Evolutionary conservation across 2,888 invertebrate genomes (phyloP), one percentile per base, ranked within the genome.

Genomic region (Drosophila kuntzei): DNA sequence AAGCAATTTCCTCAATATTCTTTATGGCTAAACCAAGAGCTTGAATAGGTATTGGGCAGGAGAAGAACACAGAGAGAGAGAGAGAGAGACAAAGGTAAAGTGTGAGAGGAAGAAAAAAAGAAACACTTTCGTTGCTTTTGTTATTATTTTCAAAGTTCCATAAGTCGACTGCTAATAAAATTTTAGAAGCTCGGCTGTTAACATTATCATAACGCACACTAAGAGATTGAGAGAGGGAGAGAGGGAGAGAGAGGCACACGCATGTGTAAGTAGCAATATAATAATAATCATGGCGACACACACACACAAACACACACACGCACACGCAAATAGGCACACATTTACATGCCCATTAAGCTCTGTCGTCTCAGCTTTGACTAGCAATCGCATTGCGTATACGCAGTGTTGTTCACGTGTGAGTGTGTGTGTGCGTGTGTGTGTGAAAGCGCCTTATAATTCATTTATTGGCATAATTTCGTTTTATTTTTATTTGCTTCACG

Each of bases 381-480:
- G 71, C 74, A 62, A 68, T 68, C 71, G 61, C 71, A 65, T 84
- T 76, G 71, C 72, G 78, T 80, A 78, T 79, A 74, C 76, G 79
- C 61, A 11, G 32, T 43, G 67, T 72, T 66, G 60, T 69, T 70
- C 71, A 70, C 54, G 20, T 6, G 47, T 12, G 18, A 4, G 11
- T 34, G 47, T 12, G 49, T 14, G 39, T 39, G n/a, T 41, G 14
- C 32, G 51, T 36, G 36, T 36, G 36, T 39, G 29, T 43, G 14
- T 20, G 20, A 32, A n/a, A 32, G 68, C 69, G 87, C 65, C 82
- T 87, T 82, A 87, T 89, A 89, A 89, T 87, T 89, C 82, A 89
- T 87, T 87, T 87, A 87, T 89, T 87, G 87, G 80, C 78, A 78
- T 87, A 82, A 89, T 87, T 87, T 80, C 74, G 78, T 87, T 89